These are phyloP conservation scores for Lasioglossum calceatum DNA, from an alignment of 2,888 invertebrate genomes.

Conservation along the genomic window DNA sequence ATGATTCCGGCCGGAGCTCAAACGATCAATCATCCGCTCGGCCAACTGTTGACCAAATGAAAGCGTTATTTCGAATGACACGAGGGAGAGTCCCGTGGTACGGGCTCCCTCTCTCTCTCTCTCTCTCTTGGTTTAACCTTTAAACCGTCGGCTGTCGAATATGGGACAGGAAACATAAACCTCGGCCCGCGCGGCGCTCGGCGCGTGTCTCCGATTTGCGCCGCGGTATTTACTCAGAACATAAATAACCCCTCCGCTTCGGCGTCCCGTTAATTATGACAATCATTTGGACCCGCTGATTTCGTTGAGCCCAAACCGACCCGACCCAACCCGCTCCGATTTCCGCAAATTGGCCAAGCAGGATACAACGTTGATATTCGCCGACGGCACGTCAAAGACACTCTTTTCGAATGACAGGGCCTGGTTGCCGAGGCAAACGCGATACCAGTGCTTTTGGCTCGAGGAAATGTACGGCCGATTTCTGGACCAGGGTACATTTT, in stretches of 20 bases:
- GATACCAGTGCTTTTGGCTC: background rate
- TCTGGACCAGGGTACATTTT: background rate
- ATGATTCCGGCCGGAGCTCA: conserved; percentile 47
- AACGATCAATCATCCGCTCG: conserved; percentile 58
- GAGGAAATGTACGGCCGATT: background rate
- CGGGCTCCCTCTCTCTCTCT: background rate
- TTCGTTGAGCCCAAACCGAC: background rate
- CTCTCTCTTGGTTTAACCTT: conserved; percentile 63
- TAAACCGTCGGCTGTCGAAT: conserved; percentile 61
- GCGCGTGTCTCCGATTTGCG: conserved; percentile 43
- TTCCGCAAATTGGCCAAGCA: background rate
- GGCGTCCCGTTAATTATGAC: conserved; percentile 55
- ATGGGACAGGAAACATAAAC: conserved; percentile 56
- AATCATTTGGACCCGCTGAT: conserved; percentile 37
- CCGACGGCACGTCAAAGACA: background rate
- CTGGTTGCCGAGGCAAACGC: background rate
- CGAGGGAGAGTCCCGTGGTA: conserved; percentile 17
- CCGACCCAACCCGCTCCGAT: background rate
- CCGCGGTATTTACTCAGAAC: conserved; percentile 28
- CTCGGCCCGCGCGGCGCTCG: conserved; percentile 15
- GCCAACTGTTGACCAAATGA: conserved; percentile 63
- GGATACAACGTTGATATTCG: background rate
- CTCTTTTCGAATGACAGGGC: background rate
- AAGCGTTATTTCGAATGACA: conserved; percentile 63
- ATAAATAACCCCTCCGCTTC: conserved; percentile 52